Evolutionary conservation across 2,113 vertebrate genomes (phyloP).

Genomic region (Bubalus kerabau): DNA sequence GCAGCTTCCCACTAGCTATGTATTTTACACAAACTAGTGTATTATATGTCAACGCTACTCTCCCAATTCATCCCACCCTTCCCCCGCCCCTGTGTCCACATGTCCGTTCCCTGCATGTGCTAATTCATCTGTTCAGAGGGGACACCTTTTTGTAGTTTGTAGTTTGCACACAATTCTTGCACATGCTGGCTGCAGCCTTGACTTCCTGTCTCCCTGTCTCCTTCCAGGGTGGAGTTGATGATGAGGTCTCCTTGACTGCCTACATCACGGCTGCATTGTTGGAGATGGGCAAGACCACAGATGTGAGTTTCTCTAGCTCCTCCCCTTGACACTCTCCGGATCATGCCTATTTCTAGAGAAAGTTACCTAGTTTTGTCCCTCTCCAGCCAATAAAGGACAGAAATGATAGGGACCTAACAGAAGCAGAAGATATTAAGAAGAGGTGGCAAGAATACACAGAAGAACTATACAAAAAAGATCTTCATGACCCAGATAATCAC

Average conservation of each 20-base stretch:
- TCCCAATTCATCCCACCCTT: not conserved
- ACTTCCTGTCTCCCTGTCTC: no score
- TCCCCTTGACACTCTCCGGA: not conserved
- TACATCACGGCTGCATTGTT: conserved; percentile 87
- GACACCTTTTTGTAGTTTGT: not conserved
- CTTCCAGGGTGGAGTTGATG: conserved; percentile 86
- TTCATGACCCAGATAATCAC: no score
- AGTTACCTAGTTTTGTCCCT: not conserved
- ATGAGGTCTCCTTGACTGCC: conserved; percentile 84
- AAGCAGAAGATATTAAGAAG: no score
- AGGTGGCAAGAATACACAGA: no score
- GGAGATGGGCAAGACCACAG: conserved; percentile 76
- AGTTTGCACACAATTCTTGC: not conserved
- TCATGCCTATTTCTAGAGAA: not conserved
- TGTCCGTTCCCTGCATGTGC: not conserved
- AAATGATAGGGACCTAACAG: no score
- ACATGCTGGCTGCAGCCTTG: not conserved
- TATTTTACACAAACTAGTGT: not conserved
- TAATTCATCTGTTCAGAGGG: not conserved
- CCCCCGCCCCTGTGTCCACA: not conserved
- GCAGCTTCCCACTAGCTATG: not conserved
- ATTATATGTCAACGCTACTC: not conserved
- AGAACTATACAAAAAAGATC: no score
- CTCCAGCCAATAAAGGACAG: not conserved
- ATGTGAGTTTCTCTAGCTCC: not conserved